Evolutionary conservation across 1,140 invertebrate species (phyloP).

Genomic region (Sitodiplosis mosellana): DNA sequence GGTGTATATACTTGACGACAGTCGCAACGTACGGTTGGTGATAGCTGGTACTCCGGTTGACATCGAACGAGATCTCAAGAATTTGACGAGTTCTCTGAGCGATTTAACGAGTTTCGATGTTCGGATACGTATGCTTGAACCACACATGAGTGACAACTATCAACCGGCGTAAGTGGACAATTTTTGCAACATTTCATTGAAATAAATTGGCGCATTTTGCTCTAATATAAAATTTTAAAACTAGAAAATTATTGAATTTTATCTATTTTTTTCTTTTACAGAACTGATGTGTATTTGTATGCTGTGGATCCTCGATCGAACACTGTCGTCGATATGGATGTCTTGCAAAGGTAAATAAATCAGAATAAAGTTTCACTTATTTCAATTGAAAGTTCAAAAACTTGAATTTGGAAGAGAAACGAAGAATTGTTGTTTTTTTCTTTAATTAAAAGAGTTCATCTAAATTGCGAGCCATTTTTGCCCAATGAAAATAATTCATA

Average conservation of each 20-base stretch:
- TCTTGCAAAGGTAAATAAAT: slow-evolving; percentile 44
- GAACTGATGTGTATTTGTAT: slow-evolving; percentile 69
- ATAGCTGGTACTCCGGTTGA: slow-evolving; percentile 53
- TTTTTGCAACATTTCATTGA: slow-evolving; percentile 1
- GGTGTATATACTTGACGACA: slow-evolving; percentile 66
- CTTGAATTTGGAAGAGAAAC: background rate
- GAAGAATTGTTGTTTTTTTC: too few species aligned
- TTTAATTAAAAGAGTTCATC: background rate
- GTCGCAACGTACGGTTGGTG: slow-evolving; percentile 58
- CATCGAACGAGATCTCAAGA: slow-evolving; percentile 47
- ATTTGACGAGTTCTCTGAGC: slow-evolving; percentile 47
- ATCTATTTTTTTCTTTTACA: slow-evolving; percentile 32
- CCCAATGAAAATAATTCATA: too few species aligned
- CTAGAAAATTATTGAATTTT: too few species aligned
- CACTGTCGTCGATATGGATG: slow-evolving; percentile 59
- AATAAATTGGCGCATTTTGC: slow-evolving; percentile 5
- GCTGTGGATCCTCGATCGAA: slow-evolving; percentile 64
- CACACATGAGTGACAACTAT: slow-evolving; percentile 39
- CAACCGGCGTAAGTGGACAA: slow-evolving; percentile 41
- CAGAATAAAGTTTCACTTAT: too few species aligned
- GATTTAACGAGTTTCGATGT: slow-evolving; percentile 58
- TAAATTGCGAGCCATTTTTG: background rate
- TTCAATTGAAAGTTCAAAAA: slow-evolving; percentile 31
- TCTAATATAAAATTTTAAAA: too few species aligned
- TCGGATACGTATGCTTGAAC: slow-evolving; percentile 53